Evolutionary conservation across 2,113 vertebrate genomes (phyloP).

Genomic region (Puntigrus tetrazona): DNA sequence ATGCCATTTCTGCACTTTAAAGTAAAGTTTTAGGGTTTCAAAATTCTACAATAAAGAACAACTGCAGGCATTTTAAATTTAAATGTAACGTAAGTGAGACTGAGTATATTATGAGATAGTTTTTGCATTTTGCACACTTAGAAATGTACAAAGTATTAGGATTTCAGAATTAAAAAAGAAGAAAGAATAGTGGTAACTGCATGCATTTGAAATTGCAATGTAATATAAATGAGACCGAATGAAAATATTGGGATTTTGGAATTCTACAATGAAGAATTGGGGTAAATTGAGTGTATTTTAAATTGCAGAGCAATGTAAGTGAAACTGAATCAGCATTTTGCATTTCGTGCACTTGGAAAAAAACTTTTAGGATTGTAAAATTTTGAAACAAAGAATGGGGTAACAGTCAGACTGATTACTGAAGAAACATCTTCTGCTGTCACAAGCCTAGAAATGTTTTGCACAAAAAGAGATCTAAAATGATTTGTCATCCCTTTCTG

Average conservation of each 20-base stretch:
- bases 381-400: too few species aligned
- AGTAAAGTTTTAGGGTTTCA: too few species aligned
- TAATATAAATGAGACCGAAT: background rate
- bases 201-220: background rate
- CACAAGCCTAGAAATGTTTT: background rate
- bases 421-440: background rate
- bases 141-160: too few species aligned
- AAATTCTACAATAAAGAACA: too few species aligned
- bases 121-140: too few species aligned
- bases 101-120: too few species aligned
- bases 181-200: background rate
- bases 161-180: too few species aligned
- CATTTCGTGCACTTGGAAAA: background rate
- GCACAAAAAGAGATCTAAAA: background rate
- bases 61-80: too few species aligned
- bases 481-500: slow-evolving; percentile 4
- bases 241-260: background rate
- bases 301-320: background rate
- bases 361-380: background rate
- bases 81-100: too few species aligned
- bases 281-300: background rate
- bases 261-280: background rate
- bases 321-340: background rate
- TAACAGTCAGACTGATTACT: background rate
- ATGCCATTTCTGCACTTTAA: too few species aligned